phyloP scores from a whole-genome alignment of 2,888 invertebrate genomes.

The Megalurothrips usitatus region DNA sequence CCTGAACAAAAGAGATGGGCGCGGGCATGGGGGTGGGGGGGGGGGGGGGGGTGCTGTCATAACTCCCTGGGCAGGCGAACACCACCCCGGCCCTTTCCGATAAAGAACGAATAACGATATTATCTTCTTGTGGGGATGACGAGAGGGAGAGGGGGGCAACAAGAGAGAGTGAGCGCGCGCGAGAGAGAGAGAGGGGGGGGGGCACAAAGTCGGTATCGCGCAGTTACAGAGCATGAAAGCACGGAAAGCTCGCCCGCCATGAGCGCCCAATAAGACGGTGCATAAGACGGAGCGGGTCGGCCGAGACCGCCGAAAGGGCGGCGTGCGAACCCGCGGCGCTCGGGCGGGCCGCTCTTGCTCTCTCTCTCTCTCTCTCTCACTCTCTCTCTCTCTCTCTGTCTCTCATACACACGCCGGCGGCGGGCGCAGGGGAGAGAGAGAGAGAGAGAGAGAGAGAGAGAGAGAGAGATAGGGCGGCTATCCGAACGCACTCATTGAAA shows the following conservation, averaged over 20 bases:
- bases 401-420: not conserved
- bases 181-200: not conserved
- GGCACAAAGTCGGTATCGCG: not conserved
- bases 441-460: no score
- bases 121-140: not conserved
- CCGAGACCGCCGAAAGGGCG: no score
- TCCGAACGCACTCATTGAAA: no score
- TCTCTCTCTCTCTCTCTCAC: not conserved
- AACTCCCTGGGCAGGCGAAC: not conserved
- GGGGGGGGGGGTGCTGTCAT: not conserved
- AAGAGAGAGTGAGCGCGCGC: not conserved
- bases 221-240: no score
- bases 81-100: not conserved
- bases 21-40: not conserved
- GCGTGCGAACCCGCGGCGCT: no score
- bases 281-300: no score
- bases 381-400: not conserved
- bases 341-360: not conserved
- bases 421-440: no score
- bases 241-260: no score
- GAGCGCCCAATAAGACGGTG: no score
- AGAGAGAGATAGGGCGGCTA: no score
- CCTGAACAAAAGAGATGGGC: no score
- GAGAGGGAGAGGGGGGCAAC: not conserved
- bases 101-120: conserved; percentile 18